Evolutionary conservation across 1,140 invertebrate species (phyloP).

Genomic region (Pantala flavescens): DNA sequence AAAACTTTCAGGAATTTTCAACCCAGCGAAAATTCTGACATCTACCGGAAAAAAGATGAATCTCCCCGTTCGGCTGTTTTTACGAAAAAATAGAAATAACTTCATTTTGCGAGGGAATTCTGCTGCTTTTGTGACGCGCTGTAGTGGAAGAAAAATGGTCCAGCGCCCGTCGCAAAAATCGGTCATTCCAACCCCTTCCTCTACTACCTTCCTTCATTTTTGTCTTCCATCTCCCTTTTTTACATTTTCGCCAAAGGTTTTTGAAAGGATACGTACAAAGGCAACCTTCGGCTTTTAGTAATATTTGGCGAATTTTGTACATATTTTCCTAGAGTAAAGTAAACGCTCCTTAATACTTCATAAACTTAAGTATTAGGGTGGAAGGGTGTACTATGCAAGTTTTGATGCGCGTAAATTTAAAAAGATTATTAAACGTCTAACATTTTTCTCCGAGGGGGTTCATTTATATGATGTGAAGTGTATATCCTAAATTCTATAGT

Average conservation of each 20-base stretch:
- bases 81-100: neutral
- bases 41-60: neutral
- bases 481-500: no score
- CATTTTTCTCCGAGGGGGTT: no score
- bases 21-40: conserved; percentile 4
- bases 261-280: no score
- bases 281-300: no score
- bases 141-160: neutral
- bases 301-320: no score
- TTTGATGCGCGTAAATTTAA: no score
- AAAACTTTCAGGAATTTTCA: conserved; percentile 8
- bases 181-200: neutral
- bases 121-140: neutral
- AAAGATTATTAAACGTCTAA: no score
- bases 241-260: neutral
- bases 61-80: neutral
- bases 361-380: no score
- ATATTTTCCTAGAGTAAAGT: no score
- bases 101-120: neutral
- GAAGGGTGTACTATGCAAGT: no score
- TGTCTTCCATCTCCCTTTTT: neutral
- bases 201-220: neutral
- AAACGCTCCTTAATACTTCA: no score
- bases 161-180: neutral
- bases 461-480: no score